Conservation (phyloP, 1,140 invertebrate species). For the Brachionus plicatilis region DNA sequence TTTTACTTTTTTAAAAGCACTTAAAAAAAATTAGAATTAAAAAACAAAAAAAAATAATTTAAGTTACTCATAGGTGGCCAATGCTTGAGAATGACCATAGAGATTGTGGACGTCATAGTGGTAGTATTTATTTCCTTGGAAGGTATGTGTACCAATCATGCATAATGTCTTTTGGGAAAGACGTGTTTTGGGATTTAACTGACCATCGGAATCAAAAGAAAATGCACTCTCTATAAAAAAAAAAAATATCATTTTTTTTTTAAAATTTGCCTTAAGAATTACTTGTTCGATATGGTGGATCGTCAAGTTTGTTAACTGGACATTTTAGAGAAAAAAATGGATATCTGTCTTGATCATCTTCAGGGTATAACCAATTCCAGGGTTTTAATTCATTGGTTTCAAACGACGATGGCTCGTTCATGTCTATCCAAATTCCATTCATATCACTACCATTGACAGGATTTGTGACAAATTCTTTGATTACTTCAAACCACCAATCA, state of each 20-base stretch:
- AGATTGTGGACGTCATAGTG: conserved; percentile 68
- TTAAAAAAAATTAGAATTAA: background rate
- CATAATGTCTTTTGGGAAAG: conserved; percentile 64
- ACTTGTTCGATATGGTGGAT: conserved; percentile 57
- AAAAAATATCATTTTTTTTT: background rate
- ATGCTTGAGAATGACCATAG: conserved; percentile 59
- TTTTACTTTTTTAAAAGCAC: conserved; percentile 47
- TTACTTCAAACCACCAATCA: conserved; percentile 58
- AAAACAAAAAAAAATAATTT: background rate
- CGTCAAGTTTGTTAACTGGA: conserved; percentile 58
- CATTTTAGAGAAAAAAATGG: conserved; percentile 68
- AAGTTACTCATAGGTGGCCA: conserved; percentile 58
- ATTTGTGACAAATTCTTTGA: conserved; percentile 58
- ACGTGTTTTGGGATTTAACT: background rate
- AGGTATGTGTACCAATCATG: conserved; percentile 37
- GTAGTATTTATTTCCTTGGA: conserved; percentile 52
- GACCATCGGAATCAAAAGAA: background rate
- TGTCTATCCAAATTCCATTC: conserved; percentile 65
- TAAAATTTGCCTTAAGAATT: background rate
- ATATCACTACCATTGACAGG: conserved; percentile 64
- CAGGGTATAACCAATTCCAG: conserved; percentile 49
- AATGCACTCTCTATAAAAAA: background rate
- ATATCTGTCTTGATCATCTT: conserved; percentile 61
- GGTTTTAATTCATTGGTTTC: conserved; percentile 54
- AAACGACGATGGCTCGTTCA: conserved; percentile 82